phyloP scores from a whole-genome alignment of 2,888 invertebrate genomes.

The Plemyria rubiginata region DNA sequence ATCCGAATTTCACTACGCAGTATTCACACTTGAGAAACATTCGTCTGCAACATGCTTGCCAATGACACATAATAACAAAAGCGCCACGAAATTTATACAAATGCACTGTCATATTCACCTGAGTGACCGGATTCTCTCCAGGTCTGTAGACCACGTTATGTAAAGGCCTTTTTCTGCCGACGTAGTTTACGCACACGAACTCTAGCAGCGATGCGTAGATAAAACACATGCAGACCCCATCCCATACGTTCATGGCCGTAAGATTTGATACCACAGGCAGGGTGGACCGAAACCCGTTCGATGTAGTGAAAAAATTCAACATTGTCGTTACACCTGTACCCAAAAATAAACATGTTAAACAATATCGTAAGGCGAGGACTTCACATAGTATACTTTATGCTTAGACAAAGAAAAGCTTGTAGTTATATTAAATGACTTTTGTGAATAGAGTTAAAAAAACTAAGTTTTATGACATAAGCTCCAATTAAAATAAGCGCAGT shows the following conservation, averaged over 20 bases:
- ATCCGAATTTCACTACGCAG: background rate
- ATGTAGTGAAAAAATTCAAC: constrained; percentile 99
- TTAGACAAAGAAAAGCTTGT: constrained; percentile 13
- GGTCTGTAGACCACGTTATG: constrained; percentile 96
- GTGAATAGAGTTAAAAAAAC: constrained; percentile 1
- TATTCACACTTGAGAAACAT: background rate
- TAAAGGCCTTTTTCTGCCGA: constrained; percentile 94
- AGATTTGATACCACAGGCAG: constrained; percentile 97
- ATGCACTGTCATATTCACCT: constrained; percentile 85
- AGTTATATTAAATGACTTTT: constrained; percentile 5
- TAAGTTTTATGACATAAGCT: constrained; percentile 10
- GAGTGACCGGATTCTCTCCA: constrained; percentile 95
- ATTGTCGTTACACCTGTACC: constrained; percentile 96
- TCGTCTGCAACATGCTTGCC: constrained; percentile 8
- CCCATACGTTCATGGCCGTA: constrained; percentile 98
- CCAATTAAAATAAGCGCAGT: constrained; percentile 27
- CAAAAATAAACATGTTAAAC: constrained; percentile 39
- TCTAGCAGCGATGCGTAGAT: constrained; percentile 97
- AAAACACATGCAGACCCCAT: constrained; percentile 98
- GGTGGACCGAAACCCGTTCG: constrained; percentile 95
- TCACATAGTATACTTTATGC: background rate
- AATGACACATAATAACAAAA: constrained; percentile 8
- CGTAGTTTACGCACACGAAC: constrained; percentile 98
- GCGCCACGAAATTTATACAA: background rate
- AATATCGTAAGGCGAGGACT: background rate